phyloP scores from a whole-genome alignment of 2,888 invertebrate species.

The Tetanocera ferruginea region DNA sequence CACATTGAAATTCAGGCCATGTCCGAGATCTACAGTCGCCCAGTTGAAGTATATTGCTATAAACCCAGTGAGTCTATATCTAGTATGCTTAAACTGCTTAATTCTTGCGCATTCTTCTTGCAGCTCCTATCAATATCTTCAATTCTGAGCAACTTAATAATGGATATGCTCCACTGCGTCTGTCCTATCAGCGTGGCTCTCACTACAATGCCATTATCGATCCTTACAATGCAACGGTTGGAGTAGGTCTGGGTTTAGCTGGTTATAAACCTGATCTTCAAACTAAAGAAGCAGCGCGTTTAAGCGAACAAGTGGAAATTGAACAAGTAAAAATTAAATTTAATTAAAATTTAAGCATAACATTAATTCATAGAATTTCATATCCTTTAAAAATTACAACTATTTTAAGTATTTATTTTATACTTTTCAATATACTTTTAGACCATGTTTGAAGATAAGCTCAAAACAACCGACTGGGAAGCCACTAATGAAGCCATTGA shows the following conservation, averaged over 20 bases:
- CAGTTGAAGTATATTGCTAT: slow-evolving; percentile 82
- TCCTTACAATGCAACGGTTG: slow-evolving; percentile 85
- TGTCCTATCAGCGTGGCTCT: slow-evolving; percentile 88
- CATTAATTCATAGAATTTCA: not conserved
- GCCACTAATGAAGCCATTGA: slow-evolving; percentile 92
- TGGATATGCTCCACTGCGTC: slow-evolving; percentile 82
- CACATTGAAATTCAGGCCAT: slow-evolving; percentile 93
- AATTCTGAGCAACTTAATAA: slow-evolving; percentile 80
- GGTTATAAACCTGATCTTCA: slow-evolving; percentile 82
- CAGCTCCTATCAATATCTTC: slow-evolving; percentile 90
- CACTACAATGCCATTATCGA: slow-evolving; percentile 92
- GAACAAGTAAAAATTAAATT: slow-evolving; percentile 75
- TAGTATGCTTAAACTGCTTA: not conserved
- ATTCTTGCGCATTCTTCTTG: slow-evolving; percentile 46
- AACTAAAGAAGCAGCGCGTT: slow-evolving; percentile 80
- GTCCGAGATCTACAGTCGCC: slow-evolving; percentile 89
- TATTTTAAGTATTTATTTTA: not conserved
- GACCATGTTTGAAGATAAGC: slow-evolving; percentile 92
- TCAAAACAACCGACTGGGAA: slow-evolving; percentile 91
- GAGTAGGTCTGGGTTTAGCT: slow-evolving; percentile 87
- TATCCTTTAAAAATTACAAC: not conserved
- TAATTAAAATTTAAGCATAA: not conserved
- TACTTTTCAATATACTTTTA: slow-evolving; percentile 60
- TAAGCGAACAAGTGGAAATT: slow-evolving; percentile 84
- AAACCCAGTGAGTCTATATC: slow-evolving; percentile 61